Conservation (phyloP, 2,888 invertebrate species). For the Sacculina carcini region DNA sequence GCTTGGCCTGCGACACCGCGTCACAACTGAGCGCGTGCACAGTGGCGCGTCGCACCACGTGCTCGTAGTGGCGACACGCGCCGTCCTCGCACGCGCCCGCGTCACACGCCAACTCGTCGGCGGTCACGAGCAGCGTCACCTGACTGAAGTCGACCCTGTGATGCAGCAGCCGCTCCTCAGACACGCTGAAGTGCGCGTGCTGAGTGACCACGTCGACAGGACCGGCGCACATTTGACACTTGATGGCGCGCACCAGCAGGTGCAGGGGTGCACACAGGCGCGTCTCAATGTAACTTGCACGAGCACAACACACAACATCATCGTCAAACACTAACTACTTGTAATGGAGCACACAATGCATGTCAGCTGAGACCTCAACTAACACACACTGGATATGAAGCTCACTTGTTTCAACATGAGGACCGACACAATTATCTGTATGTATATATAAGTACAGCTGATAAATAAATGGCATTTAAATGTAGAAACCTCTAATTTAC, state of each 20-base stretch:
- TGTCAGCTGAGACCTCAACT: no score
- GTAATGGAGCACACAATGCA: no score
- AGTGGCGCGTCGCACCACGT: conserved; percentile 78
- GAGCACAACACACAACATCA: no score
- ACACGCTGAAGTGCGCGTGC: conserved; percentile 90
- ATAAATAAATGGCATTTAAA: no score
- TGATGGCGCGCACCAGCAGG: conserved; percentile 77
- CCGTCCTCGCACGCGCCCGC: background rate
- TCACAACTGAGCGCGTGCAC: conserved; percentile 95
- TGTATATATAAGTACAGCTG: no score
- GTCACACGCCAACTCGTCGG: background rate
- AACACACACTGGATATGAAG: no score
- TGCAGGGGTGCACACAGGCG: conserved; percentile 38
- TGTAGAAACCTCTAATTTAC: no score
- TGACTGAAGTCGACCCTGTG: conserved; percentile 66
- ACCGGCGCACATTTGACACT: conserved; percentile 97
- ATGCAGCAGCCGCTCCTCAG: conserved; percentile 77
- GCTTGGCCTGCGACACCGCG: conserved; percentile 92
- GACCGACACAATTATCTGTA: no score
- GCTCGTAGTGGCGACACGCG: conserved; percentile 28
- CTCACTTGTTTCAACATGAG: no score
- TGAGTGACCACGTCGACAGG: conserved; percentile 89
- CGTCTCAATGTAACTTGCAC: background rate
- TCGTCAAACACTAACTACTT: no score
- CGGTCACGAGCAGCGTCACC: conserved; percentile 22